Evolutionary conservation across 2,113 vertebrate genomes (phyloP), one percentile per base, ranked within the genome.

Genomic region (Phasianus colchicus): DNA sequence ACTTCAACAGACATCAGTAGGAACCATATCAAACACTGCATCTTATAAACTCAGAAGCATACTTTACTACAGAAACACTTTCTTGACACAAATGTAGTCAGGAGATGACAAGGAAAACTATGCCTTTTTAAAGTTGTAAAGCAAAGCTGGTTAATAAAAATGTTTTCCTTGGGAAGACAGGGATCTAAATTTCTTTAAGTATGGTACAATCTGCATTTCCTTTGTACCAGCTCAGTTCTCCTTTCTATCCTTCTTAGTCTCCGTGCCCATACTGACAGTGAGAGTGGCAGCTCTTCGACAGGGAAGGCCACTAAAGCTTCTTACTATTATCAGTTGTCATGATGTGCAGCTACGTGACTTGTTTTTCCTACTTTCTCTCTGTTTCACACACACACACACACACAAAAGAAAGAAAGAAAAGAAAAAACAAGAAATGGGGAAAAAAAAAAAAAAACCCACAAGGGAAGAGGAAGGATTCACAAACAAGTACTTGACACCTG

Each of bases 101-200:
- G 74, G 43, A 87, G 38, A 76, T 34, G 27, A 76, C 47, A 73
- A 60, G 38, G 30, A 76, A 93, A 89, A 85, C 48, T 11, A 54
- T 7, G 72, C 13, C 15, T 72, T 94, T 69, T 66, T 55, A 92
- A 55, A 90, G 57, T 19, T 50, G 32, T 19, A 88, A 60, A 63
- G 21, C 5, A 92, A 71, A 90, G 10, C n/a, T 89, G 22, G 13
- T 75, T 87, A 80, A 82, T 43, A 74, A 70, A 70, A 92, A 76
- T 6, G 22, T 72, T 71, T 88, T 71, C 22, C 45, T 67, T 10
- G 0, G 13, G 27, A 94, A 87, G 64, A 29, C 9, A 61, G 10
- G 42, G 15, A 69, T 66, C 34, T 92, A 61, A 48, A 85, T 90
- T 69, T 82, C 63, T 93, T 74, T 58, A 69, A 88, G 32, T 45